phyloP scores from a whole-genome alignment of 2,113 vertebrate genomes.

The Conger conger region DNA sequence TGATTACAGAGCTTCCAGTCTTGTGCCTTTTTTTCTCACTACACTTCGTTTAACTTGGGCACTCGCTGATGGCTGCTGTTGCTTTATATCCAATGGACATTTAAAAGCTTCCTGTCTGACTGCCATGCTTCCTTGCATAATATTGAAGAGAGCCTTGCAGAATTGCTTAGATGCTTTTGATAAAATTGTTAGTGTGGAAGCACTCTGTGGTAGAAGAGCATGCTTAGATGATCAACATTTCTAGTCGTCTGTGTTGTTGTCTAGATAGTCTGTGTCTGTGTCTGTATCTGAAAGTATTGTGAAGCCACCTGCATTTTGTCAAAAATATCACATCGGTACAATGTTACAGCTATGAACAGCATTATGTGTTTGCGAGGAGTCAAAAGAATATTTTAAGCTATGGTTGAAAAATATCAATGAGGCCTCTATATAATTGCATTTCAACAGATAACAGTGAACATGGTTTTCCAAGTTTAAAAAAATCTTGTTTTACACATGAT shows the following conservation, averaged over 20 bases:
- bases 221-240: background rate
- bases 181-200: no score
- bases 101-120: background rate
- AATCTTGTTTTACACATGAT: background rate
- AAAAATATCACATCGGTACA: background rate
- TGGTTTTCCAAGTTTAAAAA: background rate
- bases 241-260: background rate
- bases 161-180: no score
- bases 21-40: conserved; percentile 3
- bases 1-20: background rate
- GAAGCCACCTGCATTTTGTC: background rate
- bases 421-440: background rate
- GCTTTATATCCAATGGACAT: background rate
- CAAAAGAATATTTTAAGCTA: background rate
- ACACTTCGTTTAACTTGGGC: background rate
- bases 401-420: background rate
- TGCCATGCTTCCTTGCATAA: background rate
- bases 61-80: no score
- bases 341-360: background rate
- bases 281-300: background rate
- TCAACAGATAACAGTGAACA: background rate
- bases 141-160: background rate
- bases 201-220: no score
- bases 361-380: background rate
- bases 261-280: background rate